Base-by-base conservation (phyloP, 2,113 vertebrate genomes). In the Hoplias malabaricus region DNA sequence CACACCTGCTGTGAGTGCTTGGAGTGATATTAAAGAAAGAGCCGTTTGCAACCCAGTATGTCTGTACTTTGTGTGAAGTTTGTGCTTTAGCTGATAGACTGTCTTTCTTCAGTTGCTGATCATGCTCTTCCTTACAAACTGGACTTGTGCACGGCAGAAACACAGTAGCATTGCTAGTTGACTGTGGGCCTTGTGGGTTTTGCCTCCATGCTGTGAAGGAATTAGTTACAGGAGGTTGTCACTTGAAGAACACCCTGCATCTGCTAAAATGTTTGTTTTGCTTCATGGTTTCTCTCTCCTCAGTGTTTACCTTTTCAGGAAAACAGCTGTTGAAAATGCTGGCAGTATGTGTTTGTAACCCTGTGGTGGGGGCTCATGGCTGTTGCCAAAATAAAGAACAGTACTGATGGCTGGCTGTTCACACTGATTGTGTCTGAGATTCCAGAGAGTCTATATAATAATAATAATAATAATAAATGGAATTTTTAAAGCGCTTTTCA, bases 241-340 rank as follows among this genome's bases (percentile, higher is more conserved):
- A 76, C 57, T 75, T 82, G 27, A 84, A 74, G 14, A 56, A 46
- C 27, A 61, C 38, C 70, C 82, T 85, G 69, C 5, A 25, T 48
- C 42, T 73, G 73, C 75, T 71, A 75, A 77, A 79, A 29, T 67
- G 69, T 69, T 80, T 84, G 69, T 83, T 84, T 85, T 62, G 19
- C 48, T 69, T 38, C 56, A 38, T 38, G 36, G 38, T 31, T 53
- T 67, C 29, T 43, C 29, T 27, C 36, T 16, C 46, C 33, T 48
- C 50, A 13, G 34, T 71, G 50, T 48, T 86, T 79, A 83, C 66
- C 77, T 84, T 86, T 85, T 74, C 70, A 82, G 57, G 66, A 63
- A 75, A 83, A 31, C 82, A 74, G 83, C 84, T 83, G 80, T 75
- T 66, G 50, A 38, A n/a, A 53, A 75, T 75, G 50, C 31, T 42